Percentiles rank a stretch among this genome's conserved stretches.
Evolutionary conservation across 1,140 invertebrate species (phyloP).

Genomic region (Zelostemma sp.): DNA sequence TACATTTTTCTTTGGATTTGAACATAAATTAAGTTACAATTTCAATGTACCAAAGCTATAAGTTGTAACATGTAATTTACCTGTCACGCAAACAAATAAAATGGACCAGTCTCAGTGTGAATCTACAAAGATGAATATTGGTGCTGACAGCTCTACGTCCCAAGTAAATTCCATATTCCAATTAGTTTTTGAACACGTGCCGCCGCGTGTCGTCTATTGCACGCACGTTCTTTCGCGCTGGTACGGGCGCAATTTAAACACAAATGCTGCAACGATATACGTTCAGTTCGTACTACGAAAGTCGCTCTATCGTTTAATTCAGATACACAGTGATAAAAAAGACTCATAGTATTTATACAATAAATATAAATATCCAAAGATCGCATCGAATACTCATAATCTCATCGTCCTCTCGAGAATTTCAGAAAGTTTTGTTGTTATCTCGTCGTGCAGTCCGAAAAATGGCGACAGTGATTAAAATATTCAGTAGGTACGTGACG

Average conservation of each 20-base stretch:
- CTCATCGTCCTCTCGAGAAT: no score
- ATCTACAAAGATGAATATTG: conserved; percentile 40
- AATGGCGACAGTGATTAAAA: no score
- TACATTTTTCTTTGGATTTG: no score
- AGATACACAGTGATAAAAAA: conserved; percentile 9
- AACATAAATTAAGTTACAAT: no score
- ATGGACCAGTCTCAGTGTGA: not conserved
- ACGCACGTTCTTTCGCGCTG: conserved; percentile 13
- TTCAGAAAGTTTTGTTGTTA: no score
- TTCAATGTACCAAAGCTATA: not conserved
- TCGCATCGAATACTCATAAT: no score
- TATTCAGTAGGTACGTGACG: no score
- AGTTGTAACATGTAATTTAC: not conserved
- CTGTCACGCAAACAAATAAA: not conserved
- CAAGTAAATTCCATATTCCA: conserved; percentile 69
- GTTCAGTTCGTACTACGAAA: conserved; percentile 35
- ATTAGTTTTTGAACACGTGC: conserved; percentile 67
- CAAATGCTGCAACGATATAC: conserved; percentile 54
- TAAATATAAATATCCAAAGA: not conserved
- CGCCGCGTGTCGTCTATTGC: conserved; percentile 59
- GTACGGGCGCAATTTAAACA: conserved; percentile 57
- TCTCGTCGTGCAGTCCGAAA: no score
- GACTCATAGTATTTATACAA: conserved; percentile 5
- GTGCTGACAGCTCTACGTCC: conserved; percentile 50
- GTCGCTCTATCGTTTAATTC: conserved; percentile 14